Conservation (phyloP, 2,797 vertebrate species). For the Todus mexicanus region DNA sequence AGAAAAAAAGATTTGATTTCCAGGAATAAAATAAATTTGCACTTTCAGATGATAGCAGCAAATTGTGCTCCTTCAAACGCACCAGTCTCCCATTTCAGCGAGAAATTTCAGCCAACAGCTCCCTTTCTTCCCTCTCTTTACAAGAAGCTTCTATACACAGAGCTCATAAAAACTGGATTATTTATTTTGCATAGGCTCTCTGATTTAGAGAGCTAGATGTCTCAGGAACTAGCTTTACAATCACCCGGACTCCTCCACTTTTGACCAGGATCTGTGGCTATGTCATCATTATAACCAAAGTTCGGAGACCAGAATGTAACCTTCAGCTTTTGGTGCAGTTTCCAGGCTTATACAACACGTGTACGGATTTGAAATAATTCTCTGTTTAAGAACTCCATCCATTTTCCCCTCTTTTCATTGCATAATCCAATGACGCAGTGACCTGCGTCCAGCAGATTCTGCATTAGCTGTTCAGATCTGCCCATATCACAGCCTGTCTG, state of each 20-base stretch:
- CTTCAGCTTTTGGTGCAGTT: neutral
- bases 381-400: neutral
- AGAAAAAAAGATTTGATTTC: neutral
- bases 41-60: neutral
- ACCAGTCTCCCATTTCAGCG: neutral
- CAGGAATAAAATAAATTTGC: neutral
- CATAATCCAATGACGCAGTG: neutral
- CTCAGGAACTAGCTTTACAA: neutral
- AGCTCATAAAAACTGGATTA: neutral
- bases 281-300: neutral
- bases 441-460: neutral
- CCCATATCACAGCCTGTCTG: neutral
- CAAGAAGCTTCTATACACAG: neutral
- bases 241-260: neutral
- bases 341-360: neutral
- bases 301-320: neutral
- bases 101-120: neutral
- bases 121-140: neutral
- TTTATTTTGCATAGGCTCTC: neutral
- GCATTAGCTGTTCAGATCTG: neutral
- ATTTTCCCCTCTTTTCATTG: neutral
- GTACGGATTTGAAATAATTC: neutral
- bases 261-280: neutral
- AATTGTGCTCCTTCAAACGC: neutral
- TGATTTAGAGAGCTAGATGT: neutral